Evolutionary conservation across 2,113 vertebrate species (phyloP).

Genomic region (Notechis scutatus): DNA sequence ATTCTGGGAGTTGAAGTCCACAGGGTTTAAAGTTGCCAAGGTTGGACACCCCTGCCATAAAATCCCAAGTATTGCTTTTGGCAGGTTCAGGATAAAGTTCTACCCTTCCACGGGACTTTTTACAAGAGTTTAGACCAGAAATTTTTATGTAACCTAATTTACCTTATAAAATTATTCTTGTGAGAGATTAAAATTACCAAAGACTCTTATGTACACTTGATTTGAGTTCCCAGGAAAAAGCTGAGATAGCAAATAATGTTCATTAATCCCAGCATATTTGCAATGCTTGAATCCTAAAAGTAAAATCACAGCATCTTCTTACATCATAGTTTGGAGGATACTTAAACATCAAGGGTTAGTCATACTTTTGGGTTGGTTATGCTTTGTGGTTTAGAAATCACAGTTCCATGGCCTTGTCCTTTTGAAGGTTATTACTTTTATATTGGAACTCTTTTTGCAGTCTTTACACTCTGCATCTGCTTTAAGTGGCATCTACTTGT

Average conservation of each 20-base stretch:
- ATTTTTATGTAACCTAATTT: neutral
- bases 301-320: neutral
- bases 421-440: slow-evolving; percentile 40
- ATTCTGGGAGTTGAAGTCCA: no score
- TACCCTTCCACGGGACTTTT: neutral
- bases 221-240: neutral
- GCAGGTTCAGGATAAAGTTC: neutral
- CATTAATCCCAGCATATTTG: neutral
- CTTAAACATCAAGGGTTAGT: neutral
- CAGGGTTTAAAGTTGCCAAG: no score
- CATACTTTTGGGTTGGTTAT: neutral
- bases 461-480: slow-evolving; percentile 19
- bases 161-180: neutral
- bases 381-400: neutral
- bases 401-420: neutral
- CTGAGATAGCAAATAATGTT: neutral
- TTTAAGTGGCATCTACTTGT: slow-evolving; percentile 30
- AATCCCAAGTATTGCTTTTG: neutral
- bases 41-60: neutral
- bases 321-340: neutral
- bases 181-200: neutral
- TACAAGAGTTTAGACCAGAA: neutral
- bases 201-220: neutral
- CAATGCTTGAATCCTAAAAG: neutral
- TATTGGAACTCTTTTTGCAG: slow-evolving; percentile 40